Base-by-base conservation (phyloP, 2,113 vertebrate species). In the Chauna torquata region DNA sequence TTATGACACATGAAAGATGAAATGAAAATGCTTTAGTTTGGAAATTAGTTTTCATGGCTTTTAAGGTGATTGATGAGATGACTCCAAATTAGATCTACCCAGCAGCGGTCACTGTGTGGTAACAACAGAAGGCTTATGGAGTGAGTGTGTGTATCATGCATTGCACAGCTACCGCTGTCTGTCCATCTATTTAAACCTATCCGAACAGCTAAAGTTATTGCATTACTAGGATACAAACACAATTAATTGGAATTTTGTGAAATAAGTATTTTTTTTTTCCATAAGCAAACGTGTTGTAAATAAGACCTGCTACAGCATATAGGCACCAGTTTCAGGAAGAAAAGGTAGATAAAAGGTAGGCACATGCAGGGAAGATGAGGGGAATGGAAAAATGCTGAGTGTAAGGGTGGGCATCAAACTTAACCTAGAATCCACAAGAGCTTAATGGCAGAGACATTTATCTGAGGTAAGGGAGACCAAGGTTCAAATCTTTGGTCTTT, bases 31-130 rank as follows among this genome's bases (percentile, higher is more conserved):
- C 58, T 94, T 97, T 82, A 42, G 40, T 91, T 94, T 89, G 91
- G 92, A 93, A 96, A 96, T 95, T 85, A 96, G 58, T 94, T 94
- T 94, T 92, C 81, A 50, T 38, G 74, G 88, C 61, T 92, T 92
- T 96, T 94, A 92, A 94, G 62, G 58, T 96, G 95, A 96, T 95
- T 89, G 91, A 95, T 97, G 92, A 96, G 92, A 83, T 4, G 8
- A 85, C 81, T 95, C 92, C 61, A 88, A 96, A 61, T 57, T n/a
- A 49, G 70, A 65, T 54, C 62, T 88, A 77, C 82, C 49, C 25
- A 65, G 82, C 90, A 91, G 94, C 0, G 11, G 86, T 79, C 96
- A 89, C 77, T 42, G 78, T 47, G 55, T 68, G 81, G 47, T 62
- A 70, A 20, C 34, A 89, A 70, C 45, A 54, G 71, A 65, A 72